Percentiles rank a stretch among this genome's conserved stretches.
Conservation (phyloP, 2,113 vertebrate species). For the Phodopus roborovskii region DNA sequence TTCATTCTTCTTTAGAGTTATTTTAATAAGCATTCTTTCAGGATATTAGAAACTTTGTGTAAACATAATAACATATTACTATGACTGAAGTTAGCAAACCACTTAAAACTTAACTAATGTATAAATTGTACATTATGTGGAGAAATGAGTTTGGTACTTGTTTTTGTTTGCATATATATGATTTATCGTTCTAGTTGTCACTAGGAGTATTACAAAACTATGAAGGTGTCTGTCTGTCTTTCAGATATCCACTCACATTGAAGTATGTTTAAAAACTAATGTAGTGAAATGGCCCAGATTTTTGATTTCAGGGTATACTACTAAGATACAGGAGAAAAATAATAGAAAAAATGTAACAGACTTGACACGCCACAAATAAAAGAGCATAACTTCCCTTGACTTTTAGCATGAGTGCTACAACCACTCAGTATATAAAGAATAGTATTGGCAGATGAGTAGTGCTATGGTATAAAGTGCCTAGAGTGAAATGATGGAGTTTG, state of each 20-base stretch:
- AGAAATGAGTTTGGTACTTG: conserved; percentile 74
- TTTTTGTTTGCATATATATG: conserved; percentile 60
- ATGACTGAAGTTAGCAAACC: neutral
- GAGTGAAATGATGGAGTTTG: neutral
- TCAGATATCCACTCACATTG: too few species aligned
- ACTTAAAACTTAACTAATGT: neutral
- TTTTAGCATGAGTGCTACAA: neutral
- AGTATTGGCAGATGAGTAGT: neutral
- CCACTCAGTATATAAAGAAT: neutral
- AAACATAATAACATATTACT: neutral
- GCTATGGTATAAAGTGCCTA: neutral
- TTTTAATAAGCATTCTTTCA: neutral
- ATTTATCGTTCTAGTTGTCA: neutral
- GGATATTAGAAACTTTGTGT: neutral
- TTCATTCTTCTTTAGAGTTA: conserved; percentile 1
- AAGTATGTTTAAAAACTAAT: neutral
- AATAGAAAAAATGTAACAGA: neutral
- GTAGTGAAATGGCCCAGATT: too few species aligned
- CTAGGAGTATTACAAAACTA: neutral
- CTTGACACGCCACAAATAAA: neutral
- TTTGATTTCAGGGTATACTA: neutral
- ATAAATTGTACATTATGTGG: neutral
- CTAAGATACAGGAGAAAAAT: neutral
- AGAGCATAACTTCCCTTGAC: neutral
- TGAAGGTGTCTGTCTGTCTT: neutral